Conservation (phyloP, 1,140 invertebrate genomes). For the Gryllus bimaculatus region DNA sequence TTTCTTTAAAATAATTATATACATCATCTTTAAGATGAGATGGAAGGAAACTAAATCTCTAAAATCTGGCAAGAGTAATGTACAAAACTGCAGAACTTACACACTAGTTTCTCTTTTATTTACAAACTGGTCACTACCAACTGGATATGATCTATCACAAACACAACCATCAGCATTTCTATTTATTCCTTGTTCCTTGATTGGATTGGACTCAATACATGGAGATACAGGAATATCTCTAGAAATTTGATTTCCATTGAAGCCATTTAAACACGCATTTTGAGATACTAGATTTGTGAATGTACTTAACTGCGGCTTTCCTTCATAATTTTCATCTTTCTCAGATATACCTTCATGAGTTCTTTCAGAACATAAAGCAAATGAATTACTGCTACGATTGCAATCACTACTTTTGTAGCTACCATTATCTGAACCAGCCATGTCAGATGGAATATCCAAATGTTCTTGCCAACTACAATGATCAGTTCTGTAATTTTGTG, state of each 20-base stretch:
- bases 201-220: background rate
- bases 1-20: background rate
- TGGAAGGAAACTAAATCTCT: no score
- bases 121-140: constrained; percentile 2
- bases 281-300: background rate
- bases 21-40: background rate
- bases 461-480: constrained; percentile 4
- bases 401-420: background rate
- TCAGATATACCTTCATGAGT: background rate
- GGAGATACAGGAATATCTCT: background rate
- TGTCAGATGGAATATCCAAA: background rate
- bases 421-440: background rate
- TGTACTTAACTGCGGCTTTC: background rate
- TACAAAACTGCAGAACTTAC: background rate
- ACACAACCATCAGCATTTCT: constrained; percentile 1
- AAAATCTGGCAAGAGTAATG: background rate
- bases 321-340: background rate
- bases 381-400: background rate
- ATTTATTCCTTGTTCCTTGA: background rate
- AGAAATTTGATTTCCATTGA: background rate
- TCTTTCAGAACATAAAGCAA: background rate
- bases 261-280: background rate
- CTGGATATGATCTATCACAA: background rate
- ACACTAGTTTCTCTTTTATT: constrained; percentile 13
- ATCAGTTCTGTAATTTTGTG: constrained; percentile 7